Conservation (phyloP, 2,888 invertebrate species). For the Pammene aurita region DNA sequence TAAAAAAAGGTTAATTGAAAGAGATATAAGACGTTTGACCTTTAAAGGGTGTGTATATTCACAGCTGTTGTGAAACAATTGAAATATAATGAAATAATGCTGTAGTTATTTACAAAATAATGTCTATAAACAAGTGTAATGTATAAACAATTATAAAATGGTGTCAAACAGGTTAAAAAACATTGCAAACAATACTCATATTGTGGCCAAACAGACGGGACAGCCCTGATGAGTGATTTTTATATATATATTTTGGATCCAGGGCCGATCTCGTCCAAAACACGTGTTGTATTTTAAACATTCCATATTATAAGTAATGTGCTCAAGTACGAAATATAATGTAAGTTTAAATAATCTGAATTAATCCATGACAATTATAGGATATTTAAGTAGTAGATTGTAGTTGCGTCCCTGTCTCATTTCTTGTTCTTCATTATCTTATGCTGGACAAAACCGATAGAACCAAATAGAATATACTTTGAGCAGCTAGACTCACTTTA, state of each 20-base stretch:
- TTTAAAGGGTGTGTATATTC: too few species aligned
- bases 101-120: background rate
- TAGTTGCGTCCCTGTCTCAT: slow-evolving; percentile 31
- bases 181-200: slow-evolving; percentile 35
- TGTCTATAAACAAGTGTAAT: background rate
- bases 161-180: slow-evolving; percentile 23
- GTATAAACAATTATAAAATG: slow-evolving; percentile 7
- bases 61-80: too few species aligned
- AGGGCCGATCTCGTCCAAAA: slow-evolving; percentile 22
- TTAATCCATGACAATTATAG: slow-evolving; percentile 37
- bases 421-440: slow-evolving; percentile 5
- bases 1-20: too few species aligned
- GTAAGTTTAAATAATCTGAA: slow-evolving; percentile 30
- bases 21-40: too few species aligned
- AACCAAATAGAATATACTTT: background rate
- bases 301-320: slow-evolving; percentile 36
- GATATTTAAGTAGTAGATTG: slow-evolving; percentile 15
- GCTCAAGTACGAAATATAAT: slow-evolving; percentile 46
- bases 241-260: slow-evolving; percentile 36
- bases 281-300: slow-evolving; percentile 36
- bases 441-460: slow-evolving; percentile 2
- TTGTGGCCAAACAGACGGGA: slow-evolving; percentile 38
- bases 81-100: background rate
- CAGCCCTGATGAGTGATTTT: slow-evolving; percentile 32
- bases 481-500: too few species aligned